Conservation (phyloP, 1,140 invertebrate species). For the Hycleus phaleratus region DNA sequence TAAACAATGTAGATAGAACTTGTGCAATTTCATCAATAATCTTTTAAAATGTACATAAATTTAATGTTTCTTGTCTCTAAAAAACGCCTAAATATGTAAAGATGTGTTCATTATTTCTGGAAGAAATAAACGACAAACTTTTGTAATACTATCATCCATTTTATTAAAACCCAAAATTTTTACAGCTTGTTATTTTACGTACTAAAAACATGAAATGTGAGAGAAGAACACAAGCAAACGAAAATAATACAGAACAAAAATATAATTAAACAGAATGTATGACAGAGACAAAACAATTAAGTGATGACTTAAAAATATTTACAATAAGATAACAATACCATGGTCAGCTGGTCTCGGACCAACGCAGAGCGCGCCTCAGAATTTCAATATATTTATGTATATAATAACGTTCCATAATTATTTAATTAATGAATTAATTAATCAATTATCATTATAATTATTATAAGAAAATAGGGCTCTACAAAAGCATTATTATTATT, state of each 20-base stretch:
- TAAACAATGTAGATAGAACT: background rate
- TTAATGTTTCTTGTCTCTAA: conserved; percentile 17
- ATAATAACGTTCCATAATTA: no score
- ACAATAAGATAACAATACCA: conserved; percentile 42
- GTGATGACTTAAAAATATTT: conserved; percentile 43
- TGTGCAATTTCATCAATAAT: conserved; percentile 23
- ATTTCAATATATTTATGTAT: background rate
- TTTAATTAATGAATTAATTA: no score
- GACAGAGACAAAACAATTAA: conserved; percentile 33
- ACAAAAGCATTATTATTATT: conserved; percentile 32
- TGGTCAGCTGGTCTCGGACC: conserved; percentile 40
- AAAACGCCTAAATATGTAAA: conserved; percentile 24
- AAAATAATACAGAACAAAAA: background rate
- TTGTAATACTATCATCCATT: conserved; percentile 40
- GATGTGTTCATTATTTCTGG: conserved; percentile 28
- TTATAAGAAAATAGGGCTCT: conserved; percentile 37
- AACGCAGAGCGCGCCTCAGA: conserved; percentile 31
- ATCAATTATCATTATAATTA: background rate
- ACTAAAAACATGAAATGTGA: conserved; percentile 39
- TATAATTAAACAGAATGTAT: background rate
- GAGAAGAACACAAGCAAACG: conserved; percentile 39
- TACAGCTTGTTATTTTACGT: conserved; percentile 37
- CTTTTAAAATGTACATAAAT: conserved; percentile 27
- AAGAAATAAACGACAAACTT: conserved; percentile 1
- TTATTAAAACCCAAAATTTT: conserved; percentile 43